These are phyloP conservation scores for Drosophila bifasciata DNA, from an alignment of 1,140 invertebrate species.

Conservation along the genomic window DNA sequence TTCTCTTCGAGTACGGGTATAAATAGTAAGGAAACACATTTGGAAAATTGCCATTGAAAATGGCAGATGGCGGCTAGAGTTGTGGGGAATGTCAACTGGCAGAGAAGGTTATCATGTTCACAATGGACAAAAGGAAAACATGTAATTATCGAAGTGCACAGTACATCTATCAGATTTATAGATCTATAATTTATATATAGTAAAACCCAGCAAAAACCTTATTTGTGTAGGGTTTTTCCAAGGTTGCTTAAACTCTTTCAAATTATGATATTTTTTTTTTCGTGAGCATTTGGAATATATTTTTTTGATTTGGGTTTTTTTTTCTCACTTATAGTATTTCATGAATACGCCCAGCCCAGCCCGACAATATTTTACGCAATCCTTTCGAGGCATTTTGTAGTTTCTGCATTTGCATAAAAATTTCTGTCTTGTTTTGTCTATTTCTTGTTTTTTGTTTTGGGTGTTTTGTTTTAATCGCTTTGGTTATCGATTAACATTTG, in stretches of 20 bases:
- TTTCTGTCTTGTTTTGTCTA: slow-evolving; percentile 14
- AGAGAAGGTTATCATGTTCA: slow-evolving; percentile 1
- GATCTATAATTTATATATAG: too few relatives aligned
- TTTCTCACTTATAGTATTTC: slow-evolving; percentile 4
- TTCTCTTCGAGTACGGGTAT: too few relatives aligned
- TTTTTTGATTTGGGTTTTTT: slow-evolving; percentile 6
- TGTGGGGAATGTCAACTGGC: background rate
- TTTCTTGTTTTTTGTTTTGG: slow-evolving; percentile 14
- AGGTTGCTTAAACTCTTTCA: background rate
- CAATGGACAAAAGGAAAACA: too few relatives aligned
- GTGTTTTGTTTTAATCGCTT: slow-evolving; percentile 54
- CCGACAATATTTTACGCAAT: slow-evolving; percentile 40
- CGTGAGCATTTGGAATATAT: background rate
- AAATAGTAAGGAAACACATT: too few relatives aligned
- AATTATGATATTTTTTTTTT: slow-evolving; percentile 21
- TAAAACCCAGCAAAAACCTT: too few relatives aligned
- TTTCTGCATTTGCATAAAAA: slow-evolving; percentile 50
- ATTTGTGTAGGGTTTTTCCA: too few relatives aligned
- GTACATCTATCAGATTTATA: too few relatives aligned
- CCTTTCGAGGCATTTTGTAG: slow-evolving; percentile 36
- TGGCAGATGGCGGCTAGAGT: background rate
- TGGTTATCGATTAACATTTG: slow-evolving; percentile 56
- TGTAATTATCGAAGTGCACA: too few relatives aligned
- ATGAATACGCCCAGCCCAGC: slow-evolving; percentile 38
- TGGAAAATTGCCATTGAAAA: slow-evolving; percentile 24